phyloP scores from a whole-genome alignment of 2,888 invertebrate genomes.

The Mythimna albipuncta region DNA sequence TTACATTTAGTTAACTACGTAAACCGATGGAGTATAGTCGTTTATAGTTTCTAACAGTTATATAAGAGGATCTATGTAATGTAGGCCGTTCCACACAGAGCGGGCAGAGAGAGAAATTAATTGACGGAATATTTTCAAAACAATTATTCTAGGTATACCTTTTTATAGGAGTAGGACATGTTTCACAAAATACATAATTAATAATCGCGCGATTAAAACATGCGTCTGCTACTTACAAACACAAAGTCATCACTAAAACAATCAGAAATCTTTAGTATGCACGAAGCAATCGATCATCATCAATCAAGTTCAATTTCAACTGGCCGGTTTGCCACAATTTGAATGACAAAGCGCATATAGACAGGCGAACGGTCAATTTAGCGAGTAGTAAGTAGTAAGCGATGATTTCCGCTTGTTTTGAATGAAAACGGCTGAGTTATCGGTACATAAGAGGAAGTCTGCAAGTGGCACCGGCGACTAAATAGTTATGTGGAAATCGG shows the following conservation, averaged over 20 bases:
- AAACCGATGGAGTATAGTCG: too few relatives aligned
- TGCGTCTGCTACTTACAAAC: not conserved
- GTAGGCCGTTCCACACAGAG: not conserved
- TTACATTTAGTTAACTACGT: too few relatives aligned
- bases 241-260: not conserved
- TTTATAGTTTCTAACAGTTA: not conserved
- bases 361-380: slow-evolving; percentile 48
- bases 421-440: slow-evolving; percentile 31
- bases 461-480: not conserved
- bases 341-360: slow-evolving; percentile 42
- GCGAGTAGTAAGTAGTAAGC: slow-evolving; percentile 31
- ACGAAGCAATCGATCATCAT: slow-evolving; percentile 35
- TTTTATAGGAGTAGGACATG: not conserved
- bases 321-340: slow-evolving; percentile 7
- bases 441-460: not conserved
- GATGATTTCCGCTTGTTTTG: slow-evolving; percentile 37
- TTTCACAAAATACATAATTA: not conserved
- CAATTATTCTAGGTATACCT: not conserved
- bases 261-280: slow-evolving; percentile 27
- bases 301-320: slow-evolving; percentile 57
- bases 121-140: not conserved
- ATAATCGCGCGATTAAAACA: not conserved
- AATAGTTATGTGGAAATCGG: too few relatives aligned
- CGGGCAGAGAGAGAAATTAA: too few relatives aligned
- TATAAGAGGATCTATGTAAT: not conserved